phyloP scores from a whole-genome alignment of 2,113 vertebrate genomes.

The Rhadina sibilatrix region DNA sequence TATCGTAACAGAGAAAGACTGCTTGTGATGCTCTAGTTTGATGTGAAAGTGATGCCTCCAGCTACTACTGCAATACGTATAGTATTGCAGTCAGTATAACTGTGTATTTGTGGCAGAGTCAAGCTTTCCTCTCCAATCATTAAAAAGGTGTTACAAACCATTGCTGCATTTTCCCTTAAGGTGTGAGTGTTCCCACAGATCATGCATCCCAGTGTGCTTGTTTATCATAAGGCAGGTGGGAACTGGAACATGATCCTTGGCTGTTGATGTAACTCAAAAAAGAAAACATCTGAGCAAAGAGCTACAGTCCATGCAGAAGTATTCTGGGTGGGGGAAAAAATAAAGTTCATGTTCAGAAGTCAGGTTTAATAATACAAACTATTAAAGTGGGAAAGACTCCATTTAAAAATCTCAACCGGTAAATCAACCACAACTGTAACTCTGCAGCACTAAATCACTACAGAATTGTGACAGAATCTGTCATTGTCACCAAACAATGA shows the following conservation, averaged over 20 bases:
- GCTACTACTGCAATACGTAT: neutral
- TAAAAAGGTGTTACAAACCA: neutral
- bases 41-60: accelerated
- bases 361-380: neutral
- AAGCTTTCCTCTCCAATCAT: neutral
- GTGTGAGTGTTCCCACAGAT: neutral
- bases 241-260: neutral
- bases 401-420: neutral
- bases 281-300: neutral
- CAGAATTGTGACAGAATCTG: too few species aligned
- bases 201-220: neutral
- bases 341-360: neutral
- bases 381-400: neutral
- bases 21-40: neutral
- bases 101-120: neutral
- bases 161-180: neutral
- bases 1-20: neutral
- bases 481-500: neutral
- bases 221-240: neutral
- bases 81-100: neutral
- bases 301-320: neutral
- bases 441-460: neutral
- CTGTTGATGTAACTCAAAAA: neutral
- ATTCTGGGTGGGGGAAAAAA: neutral
- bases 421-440: neutral